Percentiles rank a stretch among this genome's conserved stretches.
phyloP scores from a whole-genome alignment of 2,888 invertebrate species.

The Drosophila aldrichi region DNA sequence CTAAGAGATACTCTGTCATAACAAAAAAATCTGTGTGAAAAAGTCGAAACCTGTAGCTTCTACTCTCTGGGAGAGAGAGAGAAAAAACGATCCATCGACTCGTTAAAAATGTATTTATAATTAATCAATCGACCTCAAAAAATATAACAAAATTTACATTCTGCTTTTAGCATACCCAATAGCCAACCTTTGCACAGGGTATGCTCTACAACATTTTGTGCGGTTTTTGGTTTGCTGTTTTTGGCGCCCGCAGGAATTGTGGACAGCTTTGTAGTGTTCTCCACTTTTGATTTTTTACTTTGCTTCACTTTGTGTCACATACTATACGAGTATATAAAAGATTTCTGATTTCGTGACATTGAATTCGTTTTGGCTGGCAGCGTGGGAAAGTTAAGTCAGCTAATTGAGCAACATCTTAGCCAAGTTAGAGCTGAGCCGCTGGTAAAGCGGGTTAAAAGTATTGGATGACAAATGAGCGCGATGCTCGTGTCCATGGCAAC shows the following conservation, averaged over 20 bases:
- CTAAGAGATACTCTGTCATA: slow-evolving; percentile 21
- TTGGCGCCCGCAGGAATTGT: slow-evolving; percentile 57
- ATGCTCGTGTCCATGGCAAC: slow-evolving; percentile 14
- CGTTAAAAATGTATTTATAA: no score
- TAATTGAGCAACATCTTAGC: slow-evolving; percentile 36
- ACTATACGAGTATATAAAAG: no score
- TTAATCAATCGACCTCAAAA: no score
- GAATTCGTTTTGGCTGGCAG: slow-evolving; percentile 57
- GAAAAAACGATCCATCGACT: neutral
- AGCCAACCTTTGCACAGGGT: neutral
- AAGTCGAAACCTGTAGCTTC: neutral
- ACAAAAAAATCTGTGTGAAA: neutral
- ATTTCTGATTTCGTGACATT: slow-evolving; percentile 63
- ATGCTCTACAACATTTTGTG: slow-evolving; percentile 15
- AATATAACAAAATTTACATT: neutral
- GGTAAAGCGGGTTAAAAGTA: slow-evolving; percentile 46
- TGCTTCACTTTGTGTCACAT: slow-evolving; percentile 1
- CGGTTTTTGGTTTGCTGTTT: slow-evolving; percentile 41
- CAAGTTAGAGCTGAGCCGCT: slow-evolving; percentile 11
- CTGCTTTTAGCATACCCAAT: neutral
- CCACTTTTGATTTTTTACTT: slow-evolving; percentile 5
- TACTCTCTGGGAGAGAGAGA: neutral
- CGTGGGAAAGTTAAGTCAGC: slow-evolving; percentile 61
- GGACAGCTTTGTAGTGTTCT: slow-evolving; percentile 7
- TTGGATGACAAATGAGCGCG: slow-evolving; percentile 51